A percentile compares a stretch with the other conserved stretches of the same genome.
phyloP scores from a whole-genome alignment of 1,140 invertebrate genomes.

The Cardiocondyla obscurior region DNA sequence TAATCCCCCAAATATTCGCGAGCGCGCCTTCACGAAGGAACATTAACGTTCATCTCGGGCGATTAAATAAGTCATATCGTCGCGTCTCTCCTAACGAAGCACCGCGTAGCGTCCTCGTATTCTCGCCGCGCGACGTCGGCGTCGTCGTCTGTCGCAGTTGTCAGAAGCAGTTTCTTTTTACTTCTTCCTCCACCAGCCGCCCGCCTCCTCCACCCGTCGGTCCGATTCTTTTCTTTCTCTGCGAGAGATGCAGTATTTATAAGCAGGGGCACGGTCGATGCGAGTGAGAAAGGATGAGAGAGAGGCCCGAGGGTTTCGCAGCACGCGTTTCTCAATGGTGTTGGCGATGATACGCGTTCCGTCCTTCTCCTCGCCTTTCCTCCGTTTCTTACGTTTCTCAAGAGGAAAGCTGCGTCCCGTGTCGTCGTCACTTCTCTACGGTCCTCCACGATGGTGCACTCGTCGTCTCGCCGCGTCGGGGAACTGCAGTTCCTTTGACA shows the following conservation, averaged over 20 bases:
- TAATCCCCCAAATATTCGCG: conserved; percentile 43
- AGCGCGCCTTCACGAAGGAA: conserved; percentile 17
- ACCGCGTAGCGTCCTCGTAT: conserved; percentile 48
- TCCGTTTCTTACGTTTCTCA: background rate
- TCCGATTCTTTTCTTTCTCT: conserved; percentile 32
- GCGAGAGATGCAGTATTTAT: conserved; percentile 67
- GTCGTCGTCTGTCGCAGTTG: conserved; percentile 43
- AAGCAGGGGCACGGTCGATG: conserved; percentile 30
- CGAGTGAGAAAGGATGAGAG: background rate
- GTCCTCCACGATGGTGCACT: conserved; percentile 15
- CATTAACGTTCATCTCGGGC: conserved; percentile 62
- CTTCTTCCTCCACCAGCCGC: background rate
- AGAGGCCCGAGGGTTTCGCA: conserved; percentile 10
- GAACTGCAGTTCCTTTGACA: conserved; percentile 79
- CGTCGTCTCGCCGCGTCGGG: conserved; percentile 31
- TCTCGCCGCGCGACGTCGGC: conserved; percentile 11
- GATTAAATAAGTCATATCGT: conserved; percentile 74
- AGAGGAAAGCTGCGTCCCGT: background rate
- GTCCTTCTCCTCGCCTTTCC: background rate
- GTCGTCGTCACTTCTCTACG: background rate
- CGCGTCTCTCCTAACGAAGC: conserved; percentile 62
- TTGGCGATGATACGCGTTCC: conserved; percentile 30
- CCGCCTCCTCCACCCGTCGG: background rate
- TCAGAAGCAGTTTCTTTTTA: conserved; percentile 51
- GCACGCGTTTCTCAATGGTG: conserved; percentile 27